phyloP scores from a whole-genome alignment of 2,888 invertebrate species.

The Eucera pruinosa region DNA sequence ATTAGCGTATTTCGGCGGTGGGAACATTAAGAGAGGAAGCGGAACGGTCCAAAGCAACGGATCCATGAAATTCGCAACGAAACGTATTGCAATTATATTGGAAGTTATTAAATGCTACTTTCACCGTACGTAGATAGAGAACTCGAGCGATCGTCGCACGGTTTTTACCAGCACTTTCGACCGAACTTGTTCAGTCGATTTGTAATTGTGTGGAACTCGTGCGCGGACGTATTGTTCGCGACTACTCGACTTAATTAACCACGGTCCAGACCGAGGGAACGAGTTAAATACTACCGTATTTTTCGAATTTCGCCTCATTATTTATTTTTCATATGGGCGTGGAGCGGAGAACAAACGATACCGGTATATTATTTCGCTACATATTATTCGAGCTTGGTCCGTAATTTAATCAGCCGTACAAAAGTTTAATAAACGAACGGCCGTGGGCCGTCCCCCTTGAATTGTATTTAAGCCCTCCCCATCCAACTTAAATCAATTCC shows the following conservation, averaged over 20 bases:
- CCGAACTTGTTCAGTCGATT: constrained; percentile 4
- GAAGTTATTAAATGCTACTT: constrained; percentile 20
- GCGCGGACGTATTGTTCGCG: constrained; percentile 25
- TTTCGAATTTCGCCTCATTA: constrained; percentile 48
- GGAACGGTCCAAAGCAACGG: neutral
- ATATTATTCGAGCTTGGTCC: constrained; percentile 27
- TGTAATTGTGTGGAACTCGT: neutral
- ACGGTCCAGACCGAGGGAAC: constrained; percentile 3
- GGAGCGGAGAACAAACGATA: constrained; percentile 19
- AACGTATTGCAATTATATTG: neutral
- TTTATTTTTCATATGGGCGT: constrained; percentile 29
- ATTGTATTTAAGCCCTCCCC: constrained; percentile 35
- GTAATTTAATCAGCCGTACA: constrained; percentile 39
- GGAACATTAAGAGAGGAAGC: neutral
- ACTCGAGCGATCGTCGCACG: neutral
- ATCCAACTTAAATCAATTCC: constrained; percentile 47
- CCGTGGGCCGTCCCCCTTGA: constrained; percentile 17
- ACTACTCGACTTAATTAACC: constrained; percentile 47
- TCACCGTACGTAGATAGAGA: neutral
- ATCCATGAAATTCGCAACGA: constrained; percentile 2
- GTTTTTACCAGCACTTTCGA: constrained; percentile 13
- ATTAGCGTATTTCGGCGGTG: neutral
- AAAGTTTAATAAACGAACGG: constrained; percentile 53
- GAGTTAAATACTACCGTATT: constrained; percentile 43
- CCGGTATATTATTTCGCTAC: constrained; percentile 44